Evolutionary conservation across 1,140 invertebrate genomes (phyloP).

Genomic region (Anastrepha ludens): DNA sequence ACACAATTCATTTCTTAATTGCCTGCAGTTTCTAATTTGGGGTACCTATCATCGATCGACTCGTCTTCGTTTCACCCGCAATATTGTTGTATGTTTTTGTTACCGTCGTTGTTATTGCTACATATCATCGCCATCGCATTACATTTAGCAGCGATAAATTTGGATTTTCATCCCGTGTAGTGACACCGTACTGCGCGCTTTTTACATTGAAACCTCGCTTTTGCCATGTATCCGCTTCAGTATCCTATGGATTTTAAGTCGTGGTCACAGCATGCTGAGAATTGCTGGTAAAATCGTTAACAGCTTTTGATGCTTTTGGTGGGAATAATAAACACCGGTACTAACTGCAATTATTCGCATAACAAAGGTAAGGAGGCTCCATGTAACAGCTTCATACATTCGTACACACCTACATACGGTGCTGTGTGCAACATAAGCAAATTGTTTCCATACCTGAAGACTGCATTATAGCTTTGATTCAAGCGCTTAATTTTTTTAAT

Average conservation of each 20-base stretch:
- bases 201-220: not conserved
- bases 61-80: not conserved
- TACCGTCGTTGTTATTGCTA: slow-evolving; percentile 27
- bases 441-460: no score
- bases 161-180: not conserved
- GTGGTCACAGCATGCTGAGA: no score
- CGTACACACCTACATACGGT: no score
- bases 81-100: slow-evolving; percentile 4
- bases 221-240: no score
- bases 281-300: not conserved
- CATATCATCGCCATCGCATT: slow-evolving; percentile 26
- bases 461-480: no score
- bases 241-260: no score
- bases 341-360: not conserved
- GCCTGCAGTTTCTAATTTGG: slow-evolving; percentile 38
- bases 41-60: slow-evolving; percentile 40
- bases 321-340: not conserved
- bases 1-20: slow-evolving; percentile 31
- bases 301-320: not conserved
- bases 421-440: no score
- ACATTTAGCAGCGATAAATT: slow-evolving; percentile 11
- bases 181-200: not conserved
- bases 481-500: no score
- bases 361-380: not conserved
- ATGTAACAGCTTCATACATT: no score